Conservation (phyloP, 2,113 vertebrate species). For the Ailuropoda melanoleuca region DNA sequence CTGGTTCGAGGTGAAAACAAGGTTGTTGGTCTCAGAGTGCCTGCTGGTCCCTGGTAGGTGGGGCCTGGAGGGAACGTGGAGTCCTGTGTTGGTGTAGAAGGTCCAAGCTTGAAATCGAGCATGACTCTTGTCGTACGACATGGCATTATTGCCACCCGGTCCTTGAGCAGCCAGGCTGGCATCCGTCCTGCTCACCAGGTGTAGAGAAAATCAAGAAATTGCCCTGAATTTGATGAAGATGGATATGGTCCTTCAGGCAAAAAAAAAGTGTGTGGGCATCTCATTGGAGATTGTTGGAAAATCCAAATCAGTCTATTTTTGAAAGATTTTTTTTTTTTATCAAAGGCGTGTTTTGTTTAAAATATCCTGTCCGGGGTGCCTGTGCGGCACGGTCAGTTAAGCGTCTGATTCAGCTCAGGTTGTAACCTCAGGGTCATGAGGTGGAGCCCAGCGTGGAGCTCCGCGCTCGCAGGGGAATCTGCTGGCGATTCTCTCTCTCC, state of each 20-base stretch:
- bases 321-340: background rate
- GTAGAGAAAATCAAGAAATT: conserved; percentile 30
- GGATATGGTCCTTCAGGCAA: background rate
- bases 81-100: background rate
- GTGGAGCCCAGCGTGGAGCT: background rate
- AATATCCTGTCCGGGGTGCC: background rate
- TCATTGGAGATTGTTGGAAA: conserved; percentile 26
- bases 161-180: background rate
- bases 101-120: background rate
- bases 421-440: background rate
- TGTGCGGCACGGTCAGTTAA: background rate
- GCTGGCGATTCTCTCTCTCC: background rate
- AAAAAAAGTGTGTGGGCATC: conserved; percentile 3
- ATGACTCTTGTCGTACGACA: background rate
- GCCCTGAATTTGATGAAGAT: background rate
- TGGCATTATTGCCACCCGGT: background rate
- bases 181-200: background rate
- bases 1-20: background rate
- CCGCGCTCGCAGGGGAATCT: background rate
- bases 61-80: background rate
- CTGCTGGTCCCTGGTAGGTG: background rate
- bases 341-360: background rate
- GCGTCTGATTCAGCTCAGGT: background rate
- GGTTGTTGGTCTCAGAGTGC: background rate
- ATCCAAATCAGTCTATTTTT: background rate